Conservation (phyloP, 1,140 invertebrate genomes). For the Eriosoma lanigerum region DNA sequence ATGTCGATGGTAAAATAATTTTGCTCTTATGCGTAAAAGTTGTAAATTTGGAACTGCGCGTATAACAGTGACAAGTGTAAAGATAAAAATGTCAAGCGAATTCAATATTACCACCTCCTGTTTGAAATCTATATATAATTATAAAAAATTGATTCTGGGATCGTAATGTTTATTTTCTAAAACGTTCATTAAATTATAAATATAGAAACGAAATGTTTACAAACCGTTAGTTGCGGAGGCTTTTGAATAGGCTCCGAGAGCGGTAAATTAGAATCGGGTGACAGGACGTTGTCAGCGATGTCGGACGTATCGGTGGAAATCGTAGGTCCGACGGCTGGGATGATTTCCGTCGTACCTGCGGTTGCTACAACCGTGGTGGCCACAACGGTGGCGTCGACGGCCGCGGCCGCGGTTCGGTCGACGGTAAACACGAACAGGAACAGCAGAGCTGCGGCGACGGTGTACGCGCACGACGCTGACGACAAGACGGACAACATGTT, state of each 20-base stretch:
- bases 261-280: background rate
- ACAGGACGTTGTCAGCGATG: background rate
- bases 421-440: background rate
- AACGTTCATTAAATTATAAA: no score
- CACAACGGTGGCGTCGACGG: background rate
- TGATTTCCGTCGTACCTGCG: no score
- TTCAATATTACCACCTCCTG: no score
- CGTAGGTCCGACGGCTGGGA: background rate
- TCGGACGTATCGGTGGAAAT: background rate
- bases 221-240: background rate
- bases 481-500: slow-evolving; percentile 22
- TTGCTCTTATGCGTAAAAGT: no score
- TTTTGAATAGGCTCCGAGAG: background rate
- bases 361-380: no score
- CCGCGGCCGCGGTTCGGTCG: background rate
- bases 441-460: background rate
- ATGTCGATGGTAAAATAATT: no score
- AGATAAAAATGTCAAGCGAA: no score
- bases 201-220: background rate
- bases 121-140: no score
- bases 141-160: no score
- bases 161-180: no score
- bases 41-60: no score
- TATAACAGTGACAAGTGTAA: no score
- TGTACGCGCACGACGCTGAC: slow-evolving; percentile 13